A percentile compares a stretch with the other conserved stretches of the same genome.
Conservation (phyloP, 2,113 vertebrate species). For the Rhabdomys dilectus region DNA sequence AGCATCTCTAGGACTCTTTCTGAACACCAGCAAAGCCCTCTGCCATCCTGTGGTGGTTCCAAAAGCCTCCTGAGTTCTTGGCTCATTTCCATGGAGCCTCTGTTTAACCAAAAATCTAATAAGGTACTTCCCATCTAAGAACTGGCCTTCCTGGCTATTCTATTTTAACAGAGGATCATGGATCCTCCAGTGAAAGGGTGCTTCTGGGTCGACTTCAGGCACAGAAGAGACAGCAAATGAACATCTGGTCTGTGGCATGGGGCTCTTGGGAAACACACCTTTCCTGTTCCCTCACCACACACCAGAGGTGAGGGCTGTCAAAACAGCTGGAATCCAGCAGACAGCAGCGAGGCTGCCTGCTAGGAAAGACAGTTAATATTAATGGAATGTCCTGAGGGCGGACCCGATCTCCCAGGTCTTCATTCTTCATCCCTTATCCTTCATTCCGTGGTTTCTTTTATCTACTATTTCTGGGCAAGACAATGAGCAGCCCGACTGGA, state of each 20-base stretch:
- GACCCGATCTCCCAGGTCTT: constrained; percentile 35
- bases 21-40: not conserved
- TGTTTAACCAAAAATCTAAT: not conserved
- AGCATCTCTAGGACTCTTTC: not conserved
- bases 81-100: not conserved
- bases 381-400: constrained; percentile 61
- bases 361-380: constrained; percentile 38
- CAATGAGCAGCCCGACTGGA: constrained; percentile 75
- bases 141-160: not conserved
- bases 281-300: not conserved
- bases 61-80: not conserved
- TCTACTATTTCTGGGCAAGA: constrained; percentile 66
- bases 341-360: not conserved
- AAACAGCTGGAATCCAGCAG: not conserved
- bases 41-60: not conserved
- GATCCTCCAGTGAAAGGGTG: not conserved
- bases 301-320: not conserved
- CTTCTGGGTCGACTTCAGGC: not conserved
- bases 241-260: not conserved
- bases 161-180: not conserved
- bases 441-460: constrained; percentile 73
- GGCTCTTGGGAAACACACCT: not conserved
- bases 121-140: not conserved
- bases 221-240: not conserved
- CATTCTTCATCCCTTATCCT: constrained; percentile 27